Base-by-base conservation (phyloP, 2,888 invertebrate species). In the Calliopum simillimum region DNA sequence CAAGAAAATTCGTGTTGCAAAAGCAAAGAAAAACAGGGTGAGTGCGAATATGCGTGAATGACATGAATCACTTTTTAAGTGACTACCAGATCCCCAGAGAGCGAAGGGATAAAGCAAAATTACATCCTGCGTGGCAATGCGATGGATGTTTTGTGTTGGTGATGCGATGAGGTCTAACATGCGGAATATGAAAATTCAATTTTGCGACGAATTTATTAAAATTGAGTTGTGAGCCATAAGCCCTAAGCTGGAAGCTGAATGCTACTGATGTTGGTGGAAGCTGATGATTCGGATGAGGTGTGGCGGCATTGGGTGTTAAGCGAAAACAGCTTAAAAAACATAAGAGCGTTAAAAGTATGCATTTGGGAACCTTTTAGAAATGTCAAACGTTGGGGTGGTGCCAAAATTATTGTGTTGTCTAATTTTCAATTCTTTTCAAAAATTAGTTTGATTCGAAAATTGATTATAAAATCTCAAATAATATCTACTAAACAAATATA, bases 141-240 rank as follows among this genome's bases (percentile, higher is more conserved):
- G 23, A 33, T 16, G 13, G 47, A 71, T 67, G 71, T 23, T 56
- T 6, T 44, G 63, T 33, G 44, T 56, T 12, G 47, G 58, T 41
- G 51, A 33, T 33, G 41, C 61, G 51, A 49, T 51, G 51, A 68
- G 59, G 61, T 68, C 23, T 61, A 44, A 23, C 49, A 56, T 44
- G 63, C 51, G 19, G 43, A 59, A 67, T 84, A 84, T 85, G 84
- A 85, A 83, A 83, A 85, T 83, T 84, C 81, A 84, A 84, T 84
- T 85, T 84, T 78, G 79, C 82, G 81, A 82, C 79, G 83, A 80
- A 83, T 82, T 84, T 83, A 83, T 85, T 81, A 80, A 81, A 81
- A 58, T 58, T 49, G 49, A 53, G 67, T 67, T 67, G 58, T 23
- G 59, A 46, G 58, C 67, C 41, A 14, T 51, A 14, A 61, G 61